Evolutionary conservation across 2,113 vertebrate species (phyloP).

Genomic region (Acinonyx jubatus): DNA sequence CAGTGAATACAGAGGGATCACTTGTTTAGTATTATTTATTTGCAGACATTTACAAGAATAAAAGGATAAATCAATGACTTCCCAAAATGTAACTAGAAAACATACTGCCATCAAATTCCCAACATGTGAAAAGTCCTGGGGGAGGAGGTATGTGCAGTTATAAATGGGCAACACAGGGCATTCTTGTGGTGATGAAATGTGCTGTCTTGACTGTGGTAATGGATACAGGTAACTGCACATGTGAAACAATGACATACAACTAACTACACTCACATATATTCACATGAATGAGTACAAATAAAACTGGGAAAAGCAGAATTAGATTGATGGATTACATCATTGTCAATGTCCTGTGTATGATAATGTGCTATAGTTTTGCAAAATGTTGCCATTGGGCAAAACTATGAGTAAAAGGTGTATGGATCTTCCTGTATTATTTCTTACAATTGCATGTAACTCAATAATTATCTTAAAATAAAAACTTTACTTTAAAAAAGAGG

Average conservation of each 20-base stretch:
- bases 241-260: background rate
- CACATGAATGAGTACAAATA: background rate
- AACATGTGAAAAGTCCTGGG: background rate
- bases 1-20: background rate
- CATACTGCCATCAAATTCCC: background rate
- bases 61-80: conserved; percentile 14
- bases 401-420: background rate
- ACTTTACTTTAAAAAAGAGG: background rate
- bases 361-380: background rate
- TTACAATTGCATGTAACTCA: background rate
- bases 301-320: background rate
- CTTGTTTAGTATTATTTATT: background rate
- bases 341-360: background rate
- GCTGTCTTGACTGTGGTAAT: background rate
- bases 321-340: background rate
- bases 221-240: background rate
- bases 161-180: background rate
- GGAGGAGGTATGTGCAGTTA: background rate
- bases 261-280: background rate
- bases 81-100: background rate
- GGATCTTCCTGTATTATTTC: background rate
- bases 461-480: background rate
- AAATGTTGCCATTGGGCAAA: background rate
- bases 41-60: background rate
- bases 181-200: background rate